A percentile compares a stretch with the other conserved stretches of the same genome.
phyloP scores from a whole-genome alignment of 2,113 vertebrate genomes.

The Brachypodius melanocephalos region DNA sequence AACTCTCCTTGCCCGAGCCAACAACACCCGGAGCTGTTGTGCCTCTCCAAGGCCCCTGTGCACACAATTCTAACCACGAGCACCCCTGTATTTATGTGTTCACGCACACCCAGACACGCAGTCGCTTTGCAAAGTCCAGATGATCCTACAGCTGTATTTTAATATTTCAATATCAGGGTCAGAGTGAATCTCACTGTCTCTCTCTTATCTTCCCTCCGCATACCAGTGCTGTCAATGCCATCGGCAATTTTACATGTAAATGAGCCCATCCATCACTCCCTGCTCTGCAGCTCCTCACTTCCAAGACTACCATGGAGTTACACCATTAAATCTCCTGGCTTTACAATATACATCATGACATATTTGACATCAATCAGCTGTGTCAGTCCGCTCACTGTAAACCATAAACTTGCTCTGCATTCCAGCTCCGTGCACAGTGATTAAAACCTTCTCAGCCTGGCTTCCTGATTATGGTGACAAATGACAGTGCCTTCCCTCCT shows the following conservation, averaged over 20 bases:
- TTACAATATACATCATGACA: constrained; percentile 83
- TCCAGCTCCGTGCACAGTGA: constrained; percentile 65
- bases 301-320: constrained; percentile 73
- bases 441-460: constrained; percentile 72
- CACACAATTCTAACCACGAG: neutral
- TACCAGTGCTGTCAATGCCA: constrained; percentile 77
- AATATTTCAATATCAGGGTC: constrained; percentile 71
- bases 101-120: neutral
- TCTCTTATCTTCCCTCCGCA: constrained; percentile 74
- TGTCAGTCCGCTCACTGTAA: constrained; percentile 79
- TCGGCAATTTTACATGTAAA: constrained; percentile 83
- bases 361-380: constrained; percentile 84
- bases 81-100: neutral
- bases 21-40: accelerated
- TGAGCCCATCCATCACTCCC: constrained; percentile 80
- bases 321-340: constrained; percentile 80
- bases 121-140: constrained; percentile 40
- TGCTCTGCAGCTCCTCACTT: constrained; percentile 72
- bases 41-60: neutral
- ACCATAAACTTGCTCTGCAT: constrained; percentile 76
- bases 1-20: neutral
- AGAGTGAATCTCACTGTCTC: constrained; percentile 66
- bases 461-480: constrained; percentile 71
- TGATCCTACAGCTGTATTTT: constrained; percentile 71
- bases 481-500: constrained; percentile 45